These are phyloP conservation scores for Megalopta genalis DNA, from an alignment of 1,140 invertebrate genomes.

Conservation along the genomic window DNA sequence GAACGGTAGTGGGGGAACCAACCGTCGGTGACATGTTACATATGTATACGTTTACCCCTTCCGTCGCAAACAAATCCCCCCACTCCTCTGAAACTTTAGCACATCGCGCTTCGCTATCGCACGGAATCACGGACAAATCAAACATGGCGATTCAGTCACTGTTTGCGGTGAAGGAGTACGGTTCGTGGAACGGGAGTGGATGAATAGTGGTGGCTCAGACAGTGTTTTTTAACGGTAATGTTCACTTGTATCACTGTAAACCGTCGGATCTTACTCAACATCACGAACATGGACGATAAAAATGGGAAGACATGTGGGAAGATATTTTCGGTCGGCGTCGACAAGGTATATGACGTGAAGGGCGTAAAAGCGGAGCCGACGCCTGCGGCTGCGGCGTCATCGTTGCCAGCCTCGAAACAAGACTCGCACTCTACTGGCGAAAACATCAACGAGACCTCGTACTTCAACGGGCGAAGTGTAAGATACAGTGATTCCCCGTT, in stretches of 20 bases:
- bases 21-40: slow-evolving; percentile 24
- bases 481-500: slow-evolving; percentile 25
- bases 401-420: slow-evolving; percentile 39
- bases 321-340: slow-evolving; percentile 59
- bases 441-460: slow-evolving; percentile 53
- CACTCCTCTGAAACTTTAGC: slow-evolving; percentile 52
- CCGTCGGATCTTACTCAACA: slow-evolving; percentile 66
- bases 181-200: slow-evolving; percentile 58
- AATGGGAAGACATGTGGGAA: slow-evolving; percentile 48
- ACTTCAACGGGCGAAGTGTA: slow-evolving; percentile 61
- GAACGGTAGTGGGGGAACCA: not conserved
- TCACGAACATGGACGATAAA: slow-evolving; percentile 68
- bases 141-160: slow-evolving; percentile 78
- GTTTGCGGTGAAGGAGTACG: slow-evolving; percentile 73
- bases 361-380: slow-evolving; percentile 69
- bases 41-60: slow-evolving; percentile 34
- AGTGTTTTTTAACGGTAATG: slow-evolving; percentile 67
- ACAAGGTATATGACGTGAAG: slow-evolving; percentile 62
- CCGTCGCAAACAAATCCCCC: slow-evolving; percentile 18
- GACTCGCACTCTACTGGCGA: slow-evolving; percentile 68
- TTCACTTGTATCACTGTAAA: slow-evolving; percentile 66
- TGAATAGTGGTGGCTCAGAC: slow-evolving; percentile 47
- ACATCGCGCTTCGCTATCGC: slow-evolving; percentile 60
- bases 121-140: slow-evolving; percentile 73
- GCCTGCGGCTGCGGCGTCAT: slow-evolving; percentile 69